These are phyloP conservation scores for Crossaster papposus DNA, from an alignment of 53 echinoderm and acorn worm species.

Conservation along the genomic window DNA sequence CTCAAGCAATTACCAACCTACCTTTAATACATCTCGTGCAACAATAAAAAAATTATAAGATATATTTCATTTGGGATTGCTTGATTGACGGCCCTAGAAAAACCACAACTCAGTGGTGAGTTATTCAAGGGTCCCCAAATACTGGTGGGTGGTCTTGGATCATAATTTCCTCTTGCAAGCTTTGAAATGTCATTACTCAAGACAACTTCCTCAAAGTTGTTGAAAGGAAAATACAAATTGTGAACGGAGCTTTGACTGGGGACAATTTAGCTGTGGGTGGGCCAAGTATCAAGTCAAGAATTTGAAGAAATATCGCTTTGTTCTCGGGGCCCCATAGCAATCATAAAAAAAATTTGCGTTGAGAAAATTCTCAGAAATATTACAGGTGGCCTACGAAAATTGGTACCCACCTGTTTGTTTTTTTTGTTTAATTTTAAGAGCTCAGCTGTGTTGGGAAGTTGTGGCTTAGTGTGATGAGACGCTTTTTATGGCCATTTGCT, in stretches of 20 bases:
- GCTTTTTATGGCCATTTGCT: not conserved
- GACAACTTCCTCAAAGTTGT: not conserved
- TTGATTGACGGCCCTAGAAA: conserved; percentile 20
- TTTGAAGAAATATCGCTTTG: conserved; percentile 17
- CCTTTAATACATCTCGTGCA: too few relatives aligned
- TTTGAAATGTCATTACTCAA: not conserved
- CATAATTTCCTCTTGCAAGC: not conserved
- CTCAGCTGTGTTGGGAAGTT: conserved; percentile 14
- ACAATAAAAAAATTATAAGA: too few relatives aligned
- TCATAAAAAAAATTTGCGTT: not conserved
- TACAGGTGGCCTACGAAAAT: conserved; percentile 35
- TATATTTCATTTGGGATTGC: not conserved
- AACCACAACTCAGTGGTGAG: conserved; percentile 10
- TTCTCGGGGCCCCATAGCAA: not conserved
- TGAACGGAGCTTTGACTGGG: not conserved
- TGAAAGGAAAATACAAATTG: not conserved
- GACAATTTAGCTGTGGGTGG: conserved; percentile 32
- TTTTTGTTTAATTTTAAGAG: conserved; percentile 16
- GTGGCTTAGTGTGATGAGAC: not conserved
- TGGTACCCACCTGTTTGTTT: not conserved
- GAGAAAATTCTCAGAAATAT: conserved; percentile 19
- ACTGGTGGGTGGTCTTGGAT: conserved; percentile 17
- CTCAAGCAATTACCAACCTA: too few relatives aligned
- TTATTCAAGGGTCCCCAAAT: conserved; percentile 13
- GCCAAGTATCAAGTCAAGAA: conserved; percentile 25